Conservation (phyloP, 2,888 invertebrate genomes). For the Lomographa bimaculata region DNA sequence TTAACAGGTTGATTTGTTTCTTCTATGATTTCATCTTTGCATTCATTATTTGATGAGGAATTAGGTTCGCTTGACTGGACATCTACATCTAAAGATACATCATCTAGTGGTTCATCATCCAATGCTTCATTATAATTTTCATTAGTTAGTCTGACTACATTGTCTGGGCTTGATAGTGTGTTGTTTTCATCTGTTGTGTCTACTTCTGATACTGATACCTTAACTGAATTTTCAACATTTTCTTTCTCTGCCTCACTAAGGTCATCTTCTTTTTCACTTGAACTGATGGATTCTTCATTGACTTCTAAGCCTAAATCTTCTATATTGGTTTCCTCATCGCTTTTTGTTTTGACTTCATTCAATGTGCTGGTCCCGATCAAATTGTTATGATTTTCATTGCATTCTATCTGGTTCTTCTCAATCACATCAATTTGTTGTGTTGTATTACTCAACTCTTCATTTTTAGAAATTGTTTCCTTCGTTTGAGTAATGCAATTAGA, state of each 20-base stretch:
- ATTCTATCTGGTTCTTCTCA: slow-evolving; percentile 23
- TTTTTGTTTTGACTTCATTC: slow-evolving; percentile 41
- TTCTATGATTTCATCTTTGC: slow-evolving; percentile 7
- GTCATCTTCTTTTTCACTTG: slow-evolving; percentile 33
- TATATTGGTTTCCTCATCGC: slow-evolving; percentile 53
- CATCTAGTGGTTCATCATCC: slow-evolving; percentile 24
- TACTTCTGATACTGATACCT: slow-evolving; percentile 37
- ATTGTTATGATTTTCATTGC: slow-evolving; percentile 17
- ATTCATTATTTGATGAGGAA: slow-evolving; percentile 15
- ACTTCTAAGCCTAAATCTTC: slow-evolving; percentile 67
- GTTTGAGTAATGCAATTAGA: slow-evolving; percentile 26
- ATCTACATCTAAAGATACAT: slow-evolving; percentile 21
- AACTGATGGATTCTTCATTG: slow-evolving; percentile 43
- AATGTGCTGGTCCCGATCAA: slow-evolving; percentile 29
- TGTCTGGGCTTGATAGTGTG: slow-evolving; percentile 30
- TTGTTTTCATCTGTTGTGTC: slow-evolving; percentile 31
- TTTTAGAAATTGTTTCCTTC: slow-evolving; percentile 21
- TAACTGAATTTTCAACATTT: slow-evolving; percentile 33
- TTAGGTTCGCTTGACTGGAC: slow-evolving; percentile 13
- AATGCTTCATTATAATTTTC: slow-evolving; percentile 34
- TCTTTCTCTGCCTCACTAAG: slow-evolving; percentile 32
- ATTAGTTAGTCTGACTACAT: too few relatives aligned
- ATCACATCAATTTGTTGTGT: slow-evolving; percentile 32
- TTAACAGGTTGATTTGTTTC: slow-evolving; percentile 11
- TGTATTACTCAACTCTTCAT: slow-evolving; percentile 9